A percentile compares a stretch with the other conserved stretches of the same genome.
Evolutionary conservation across 2,797 vertebrate genomes (phyloP).

Genomic region (Poecilia velifera): DNA sequence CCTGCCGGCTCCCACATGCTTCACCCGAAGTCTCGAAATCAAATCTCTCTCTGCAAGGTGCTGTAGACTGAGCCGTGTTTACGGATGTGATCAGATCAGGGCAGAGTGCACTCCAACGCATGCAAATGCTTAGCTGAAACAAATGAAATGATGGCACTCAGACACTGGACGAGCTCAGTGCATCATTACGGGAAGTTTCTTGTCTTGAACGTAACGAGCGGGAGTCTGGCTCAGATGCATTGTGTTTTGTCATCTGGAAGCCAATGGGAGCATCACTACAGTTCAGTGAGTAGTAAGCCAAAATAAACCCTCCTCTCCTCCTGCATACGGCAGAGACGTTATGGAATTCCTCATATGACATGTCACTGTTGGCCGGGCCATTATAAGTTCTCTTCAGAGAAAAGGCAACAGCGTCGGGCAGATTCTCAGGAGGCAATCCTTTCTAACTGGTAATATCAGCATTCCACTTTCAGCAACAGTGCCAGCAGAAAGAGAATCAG

Average conservation of each 20-base stretch:
- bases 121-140: neutral
- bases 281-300: slow-evolving; percentile 29
- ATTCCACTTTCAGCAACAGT: slow-evolving; percentile 23
- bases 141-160: neutral
- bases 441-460: slow-evolving; percentile 21
- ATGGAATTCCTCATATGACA: slow-evolving; percentile 28
- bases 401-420: slow-evolving; percentile 11
- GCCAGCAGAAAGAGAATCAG: slow-evolving; percentile 35
- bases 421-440: slow-evolving; percentile 25
- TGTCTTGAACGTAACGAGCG: slow-evolving; percentile 19
- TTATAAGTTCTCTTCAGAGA: slow-evolving; percentile 21
- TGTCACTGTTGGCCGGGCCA: slow-evolving; percentile 33
- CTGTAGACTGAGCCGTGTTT: neutral
- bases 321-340: slow-evolving; percentile 24
- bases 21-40: too few species aligned
- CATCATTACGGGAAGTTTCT: slow-evolving; percentile 13
- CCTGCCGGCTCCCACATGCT: too few species aligned
- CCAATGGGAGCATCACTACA: neutral
- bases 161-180: neutral
- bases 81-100: neutral
- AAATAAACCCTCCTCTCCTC: slow-evolving; percentile 29
- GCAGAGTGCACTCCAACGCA: too few species aligned
- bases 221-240: slow-evolving; percentile 31
- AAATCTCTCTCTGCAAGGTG: too few species aligned
- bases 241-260: slow-evolving; percentile 11